Conservation (phyloP, 2,113 vertebrate genomes). For the Acanthochromis polyacanthus region DNA sequence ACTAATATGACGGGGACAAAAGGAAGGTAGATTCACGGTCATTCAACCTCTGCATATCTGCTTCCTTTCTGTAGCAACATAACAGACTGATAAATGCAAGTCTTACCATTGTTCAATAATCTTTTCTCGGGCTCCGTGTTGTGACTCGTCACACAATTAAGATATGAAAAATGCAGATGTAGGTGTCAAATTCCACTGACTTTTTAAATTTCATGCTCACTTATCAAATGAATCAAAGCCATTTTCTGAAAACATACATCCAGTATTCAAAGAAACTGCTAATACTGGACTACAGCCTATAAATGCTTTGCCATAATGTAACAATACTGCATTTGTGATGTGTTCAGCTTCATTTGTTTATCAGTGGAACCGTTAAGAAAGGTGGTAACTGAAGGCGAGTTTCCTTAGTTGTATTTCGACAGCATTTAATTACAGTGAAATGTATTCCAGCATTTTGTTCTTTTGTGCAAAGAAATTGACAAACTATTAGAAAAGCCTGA, state of each 20-base stretch:
- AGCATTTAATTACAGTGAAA: not conserved
- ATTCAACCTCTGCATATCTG: not conserved
- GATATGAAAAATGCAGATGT: not conserved
- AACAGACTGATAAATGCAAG: not conserved
- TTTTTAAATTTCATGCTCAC: not conserved
- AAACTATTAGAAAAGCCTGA: constrained; percentile 8
- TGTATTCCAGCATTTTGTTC: not conserved
- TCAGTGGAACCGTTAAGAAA: not conserved
- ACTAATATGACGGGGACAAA: constrained; percentile 24
- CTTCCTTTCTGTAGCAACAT: not conserved
- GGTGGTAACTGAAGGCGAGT: not conserved
- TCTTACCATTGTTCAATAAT: not conserved
- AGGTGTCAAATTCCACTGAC: not conserved
- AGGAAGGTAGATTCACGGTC: not conserved
- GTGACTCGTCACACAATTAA: not conserved
- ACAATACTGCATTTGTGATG: not conserved
- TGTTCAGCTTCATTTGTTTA: not conserved
- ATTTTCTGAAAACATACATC: not conserved
- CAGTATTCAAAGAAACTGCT: not conserved
- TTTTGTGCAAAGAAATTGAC: not conserved
- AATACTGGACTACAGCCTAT: not conserved
- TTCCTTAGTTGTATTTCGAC: constrained; percentile 6
- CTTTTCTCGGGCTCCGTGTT: not conserved
- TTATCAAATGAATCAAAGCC: not conserved
- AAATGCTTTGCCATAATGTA: not conserved